Percentiles rank a stretch among this genome's conserved stretches.
Conservation (phyloP, 92 coral and sea anemone species). For the Epizoanthus scotinus region DNA sequence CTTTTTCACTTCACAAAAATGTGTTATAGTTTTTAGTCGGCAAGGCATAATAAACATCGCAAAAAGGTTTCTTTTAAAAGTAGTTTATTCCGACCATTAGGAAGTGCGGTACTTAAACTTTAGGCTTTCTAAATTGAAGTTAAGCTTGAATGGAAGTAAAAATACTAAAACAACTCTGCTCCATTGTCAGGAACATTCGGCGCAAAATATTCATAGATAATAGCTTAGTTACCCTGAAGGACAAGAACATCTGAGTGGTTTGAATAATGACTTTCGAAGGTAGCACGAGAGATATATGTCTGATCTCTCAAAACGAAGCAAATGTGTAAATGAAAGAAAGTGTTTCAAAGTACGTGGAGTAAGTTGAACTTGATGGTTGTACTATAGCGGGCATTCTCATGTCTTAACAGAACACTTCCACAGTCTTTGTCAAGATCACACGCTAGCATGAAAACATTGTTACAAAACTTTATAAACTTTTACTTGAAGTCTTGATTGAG, state of each 20-base stretch:
- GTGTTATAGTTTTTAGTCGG: constrained; percentile 1
- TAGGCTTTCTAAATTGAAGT: not conserved
- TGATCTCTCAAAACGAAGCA: no score
- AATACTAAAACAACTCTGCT: not conserved
- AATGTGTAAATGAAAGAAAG: no score
- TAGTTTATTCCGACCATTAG: not conserved
- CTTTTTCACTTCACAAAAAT: not conserved
- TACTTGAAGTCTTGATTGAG: no score
- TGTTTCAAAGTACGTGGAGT: no score
- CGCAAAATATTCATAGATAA: not conserved
- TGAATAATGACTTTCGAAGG: no score
- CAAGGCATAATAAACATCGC: not conserved
- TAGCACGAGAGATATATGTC: no score
- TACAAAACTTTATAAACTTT: no score
- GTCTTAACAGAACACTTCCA: no score
- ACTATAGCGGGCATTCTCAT: no score
- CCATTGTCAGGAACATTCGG: constrained; percentile 8
- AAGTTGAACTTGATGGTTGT: no score
- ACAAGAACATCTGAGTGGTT: not conserved
- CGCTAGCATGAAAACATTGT: no score
- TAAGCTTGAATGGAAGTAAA: not conserved
- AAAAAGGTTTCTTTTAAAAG: not conserved
- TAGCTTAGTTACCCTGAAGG: not conserved
- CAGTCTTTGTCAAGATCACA: no score
- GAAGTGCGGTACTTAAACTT: not conserved